Evolutionary conservation across 2,113 vertebrate genomes (phyloP), one percentile per base, ranked within the genome.

Genomic region (Lathamus discolor): DNA sequence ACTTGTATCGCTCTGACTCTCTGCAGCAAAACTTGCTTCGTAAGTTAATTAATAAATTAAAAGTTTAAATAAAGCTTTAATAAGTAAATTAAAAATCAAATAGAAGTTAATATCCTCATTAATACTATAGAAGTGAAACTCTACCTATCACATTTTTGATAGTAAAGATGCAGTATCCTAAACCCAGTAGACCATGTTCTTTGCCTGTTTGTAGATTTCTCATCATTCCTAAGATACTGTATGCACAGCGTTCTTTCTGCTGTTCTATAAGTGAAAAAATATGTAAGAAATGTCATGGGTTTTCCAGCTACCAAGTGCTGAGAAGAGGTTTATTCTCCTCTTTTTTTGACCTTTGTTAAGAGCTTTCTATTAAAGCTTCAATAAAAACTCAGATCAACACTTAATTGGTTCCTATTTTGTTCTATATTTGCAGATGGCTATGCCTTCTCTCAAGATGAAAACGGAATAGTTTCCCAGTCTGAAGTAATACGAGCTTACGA

Each of bases 361-460:
- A 39, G 39, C 52, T 31, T 92, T 93, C 70, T 59, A 43, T 64
- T 86, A 62, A 84, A 79, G 8, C 25, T 72, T 81, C 16, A 44
- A 57, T 72, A 57, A 76, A 86, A 41, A 90, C 75, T 67, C 7
- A 2, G 6, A 48, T 84, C 31, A 55, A 66, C 63, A 44, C 33
- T n/a, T 73, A 23, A 7, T 39, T 84, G 29, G 4, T 78, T 93
- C 90, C 29, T 92, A 1, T 93, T 77, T 76, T 79, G 24, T 35
- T 93, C 37, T 95, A 24, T 39, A 52, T 72, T 86, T 96, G 27
- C 98, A 99, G 99, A 99, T 35, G 99, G 99, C 68, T 99, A 99
- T 2, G 99, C 99, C 70, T 99, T 99, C 97, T 99, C 99, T 88
- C 99, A 99, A 98, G 99, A 99, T 62, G 99, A 99, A 98, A 99